Conservation (phyloP, 2,113 vertebrate genomes). For the Felis catus region F.catus_Fca126_mat1.0 CM031421.1:112656001-112656500, state of each 20-base stretch:
- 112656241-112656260: no score
- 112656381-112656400: not conserved
- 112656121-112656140: no score
- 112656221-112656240: rapidly evolving
- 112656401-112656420: not conserved
- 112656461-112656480: rapidly evolving
- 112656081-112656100: no score
- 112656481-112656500: rapidly evolving
- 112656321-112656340: rapidly evolving
- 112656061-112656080: no score
- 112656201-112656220: not conserved
- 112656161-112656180: no score
- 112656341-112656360: not conserved
- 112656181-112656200: rapidly evolving
- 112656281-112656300: not conserved
- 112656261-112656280: rapidly evolving
- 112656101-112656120: no score
- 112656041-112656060: no score
- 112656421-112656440: not conserved
- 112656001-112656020: no score
- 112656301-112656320: rapidly evolving
- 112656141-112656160: not conserved
- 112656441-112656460: not conserved
- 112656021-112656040: no score
- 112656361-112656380: rapidly evolving